Evolutionary conservation across 1,140 invertebrate genomes (phyloP).

Genomic region (Muscidifurax raptorellus): DNA sequence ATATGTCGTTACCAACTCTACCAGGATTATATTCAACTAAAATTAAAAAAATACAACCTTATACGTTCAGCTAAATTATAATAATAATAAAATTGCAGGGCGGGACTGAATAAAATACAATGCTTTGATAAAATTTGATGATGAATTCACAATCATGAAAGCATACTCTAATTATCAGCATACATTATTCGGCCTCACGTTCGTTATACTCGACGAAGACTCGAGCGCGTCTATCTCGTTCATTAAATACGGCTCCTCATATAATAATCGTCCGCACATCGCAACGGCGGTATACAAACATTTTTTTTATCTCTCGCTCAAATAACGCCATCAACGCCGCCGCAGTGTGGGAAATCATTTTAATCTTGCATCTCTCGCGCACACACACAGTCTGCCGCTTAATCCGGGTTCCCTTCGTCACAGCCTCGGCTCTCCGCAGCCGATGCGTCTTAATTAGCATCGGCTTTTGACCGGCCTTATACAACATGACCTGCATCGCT

Average conservation of each 20-base stretch:
- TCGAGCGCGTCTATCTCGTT: not conserved
- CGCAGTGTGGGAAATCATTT: not conserved
- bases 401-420: not conserved
- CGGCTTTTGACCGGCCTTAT: not conserved
- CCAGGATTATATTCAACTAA: not conserved
- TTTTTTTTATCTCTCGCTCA: not conserved
- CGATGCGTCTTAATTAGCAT: slow-evolving; percentile 34
- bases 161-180: not conserved
- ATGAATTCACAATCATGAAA: slow-evolving; percentile 17
- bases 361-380: not conserved
- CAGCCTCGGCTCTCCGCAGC: not conserved
- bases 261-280: not conserved
- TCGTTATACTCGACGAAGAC: slow-evolving; percentile 12
- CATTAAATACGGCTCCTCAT: not conserved
- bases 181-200: slow-evolving; percentile 2
- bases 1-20: no score
- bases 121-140: slow-evolving; percentile 1
- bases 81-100: not conserved
- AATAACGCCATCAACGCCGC: not conserved
- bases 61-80: not conserved
- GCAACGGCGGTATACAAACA: not conserved
- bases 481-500: slow-evolving; percentile 22
- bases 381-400: not conserved
- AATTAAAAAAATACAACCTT: not conserved
- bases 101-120: not conserved